Base-by-base conservation (phyloP, 2,113 vertebrate species). In the Clupea harengus region DNA sequence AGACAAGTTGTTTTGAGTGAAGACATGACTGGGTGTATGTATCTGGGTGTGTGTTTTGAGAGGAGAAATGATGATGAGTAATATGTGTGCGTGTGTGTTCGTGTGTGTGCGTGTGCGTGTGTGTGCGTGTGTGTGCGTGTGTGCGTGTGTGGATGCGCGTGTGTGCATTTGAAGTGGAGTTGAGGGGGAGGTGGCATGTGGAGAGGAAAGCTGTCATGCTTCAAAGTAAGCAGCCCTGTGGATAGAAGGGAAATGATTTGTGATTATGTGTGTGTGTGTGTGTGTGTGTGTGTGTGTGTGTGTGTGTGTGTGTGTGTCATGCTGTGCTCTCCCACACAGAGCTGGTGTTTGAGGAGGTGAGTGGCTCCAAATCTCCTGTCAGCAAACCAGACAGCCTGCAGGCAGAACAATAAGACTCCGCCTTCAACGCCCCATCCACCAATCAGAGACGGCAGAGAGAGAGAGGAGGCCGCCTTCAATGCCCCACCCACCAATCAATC, bases 261-360 rank as follows among this genome's bases (percentile, higher is more conserved):
- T 60, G 7, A 6, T 82, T 45, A n/a, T n/a, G 50, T 52, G 50
- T 17, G 10, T 52, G 6, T 45, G 83, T 49, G 50, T 46, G 18
- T 85, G 44, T 45, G 25, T 25, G n/a, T 50, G 10, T 46, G 25
- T 20, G 45, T 32, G 46, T 64, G 50, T 52, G 75, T 0, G 9
- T 25, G 85, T 54, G 39, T 39, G 1, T 49, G 47, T n/a, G 32
- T 75, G 0, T n/a, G 28, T 7, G n/a, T 85, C 32, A 17, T 52
- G 39, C n/a, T 6, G 11, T 1, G 4, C 22, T 72, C 8, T 86
- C 47, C 54, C 78, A 82, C 46, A 28, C 92, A 99, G 98, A 98
- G 90, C 94, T 99, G 91, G 97, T 98, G 25, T 99, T 98, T 85
- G 96, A 96, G 91, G 98, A 99, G 90, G 97, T 97, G 84, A 95